Evolutionary conservation across 1,140 invertebrate species (phyloP).

Genomic region (Penaeus chinensis): DNA sequence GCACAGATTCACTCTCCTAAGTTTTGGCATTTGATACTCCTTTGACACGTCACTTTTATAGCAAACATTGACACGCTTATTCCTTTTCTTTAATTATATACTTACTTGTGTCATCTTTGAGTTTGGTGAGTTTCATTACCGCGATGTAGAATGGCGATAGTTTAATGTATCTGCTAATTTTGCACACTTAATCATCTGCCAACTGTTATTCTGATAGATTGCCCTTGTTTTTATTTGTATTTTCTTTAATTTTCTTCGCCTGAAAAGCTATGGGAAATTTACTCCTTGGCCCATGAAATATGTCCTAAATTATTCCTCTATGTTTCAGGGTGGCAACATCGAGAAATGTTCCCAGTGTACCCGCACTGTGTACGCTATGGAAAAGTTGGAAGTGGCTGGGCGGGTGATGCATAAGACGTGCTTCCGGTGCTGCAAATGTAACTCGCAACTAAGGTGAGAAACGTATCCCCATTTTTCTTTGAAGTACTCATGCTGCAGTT

Average conservation of each 20-base stretch:
- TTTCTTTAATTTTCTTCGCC: not conserved
- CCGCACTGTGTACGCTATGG: constrained; percentile 82
- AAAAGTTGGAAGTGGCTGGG: constrained; percentile 82
- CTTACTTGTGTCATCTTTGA: no score
- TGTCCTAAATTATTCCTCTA: not conserved
- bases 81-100: no score
- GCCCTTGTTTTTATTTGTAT: no score
- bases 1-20: no score
- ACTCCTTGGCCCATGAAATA: not conserved
- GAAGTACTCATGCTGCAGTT: not conserved
- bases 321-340: constrained; percentile 59
- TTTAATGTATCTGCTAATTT: no score
- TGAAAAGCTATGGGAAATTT: not conserved
- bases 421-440: constrained; percentile 84
- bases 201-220: no score
- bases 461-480: not conserved
- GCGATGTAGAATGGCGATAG: no score
- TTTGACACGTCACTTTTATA: no score
- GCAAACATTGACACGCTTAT: no score
- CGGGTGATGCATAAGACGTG: constrained; percentile 82
- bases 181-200: no score
- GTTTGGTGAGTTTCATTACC: no score
- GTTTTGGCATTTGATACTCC: no score
- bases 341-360: constrained; percentile 80
- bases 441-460: constrained; percentile 78